phyloP scores from a whole-genome alignment of 2,888 invertebrate species.

The Sminthurinus aureus region DNA sequence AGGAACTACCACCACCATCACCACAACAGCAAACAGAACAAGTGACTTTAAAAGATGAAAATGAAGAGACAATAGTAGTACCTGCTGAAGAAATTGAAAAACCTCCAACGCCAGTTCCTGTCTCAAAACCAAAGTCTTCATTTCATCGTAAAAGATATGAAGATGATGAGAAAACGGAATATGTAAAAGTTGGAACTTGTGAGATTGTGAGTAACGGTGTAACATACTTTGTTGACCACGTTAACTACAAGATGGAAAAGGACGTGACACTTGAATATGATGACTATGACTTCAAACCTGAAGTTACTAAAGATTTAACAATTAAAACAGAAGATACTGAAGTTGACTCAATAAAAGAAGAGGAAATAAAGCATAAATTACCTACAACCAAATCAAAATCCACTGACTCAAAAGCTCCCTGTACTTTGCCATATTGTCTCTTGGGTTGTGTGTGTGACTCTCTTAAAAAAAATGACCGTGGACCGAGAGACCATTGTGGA shows the following conservation, averaged over 20 bases:
- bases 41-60: neutral
- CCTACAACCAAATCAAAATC: neutral
- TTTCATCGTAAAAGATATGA: slow-evolving; percentile 28
- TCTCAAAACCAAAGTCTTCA: slow-evolving; percentile 26
- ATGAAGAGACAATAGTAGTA: neutral
- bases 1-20: neutral
- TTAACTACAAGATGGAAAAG: slow-evolving; percentile 50
- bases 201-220: slow-evolving; percentile 31
- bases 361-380: neutral
- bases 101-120: neutral
- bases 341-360: neutral
- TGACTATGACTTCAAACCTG: slow-evolving; percentile 29
- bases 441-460: slow-evolving; percentile 54
- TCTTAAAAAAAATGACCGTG: slow-evolving; percentile 23
- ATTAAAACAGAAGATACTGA: neutral
- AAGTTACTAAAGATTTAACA: neutral
- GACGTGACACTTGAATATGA: slow-evolving; percentile 53
- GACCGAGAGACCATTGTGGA: slow-evolving; percentile 47
- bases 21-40: no score
- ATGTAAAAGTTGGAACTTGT: slow-evolving; percentile 26
- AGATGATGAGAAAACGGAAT: slow-evolving; percentile 40
- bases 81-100: neutral
- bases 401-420: neutral
- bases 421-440: slow-evolving; percentile 45
- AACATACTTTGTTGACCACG: slow-evolving; percentile 43